Evolutionary conservation across 92 coral and sea anemone species (phyloP).

Genomic region (Epizoanthus fatuus): DNA sequence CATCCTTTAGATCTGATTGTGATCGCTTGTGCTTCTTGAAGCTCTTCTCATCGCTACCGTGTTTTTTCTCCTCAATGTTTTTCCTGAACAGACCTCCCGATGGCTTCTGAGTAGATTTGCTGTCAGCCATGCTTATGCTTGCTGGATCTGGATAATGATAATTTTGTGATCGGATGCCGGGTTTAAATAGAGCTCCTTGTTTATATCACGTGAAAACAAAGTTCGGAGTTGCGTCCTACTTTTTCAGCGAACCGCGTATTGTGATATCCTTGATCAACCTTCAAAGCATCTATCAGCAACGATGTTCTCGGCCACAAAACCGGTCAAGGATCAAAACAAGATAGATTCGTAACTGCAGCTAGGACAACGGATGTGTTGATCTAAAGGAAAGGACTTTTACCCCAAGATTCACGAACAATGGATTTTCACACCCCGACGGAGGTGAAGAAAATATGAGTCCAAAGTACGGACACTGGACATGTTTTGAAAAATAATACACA

Average conservation of each 20-base stretch:
- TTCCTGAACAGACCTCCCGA: neutral
- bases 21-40: constrained; percentile 29
- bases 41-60: constrained; percentile 14
- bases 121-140: constrained; percentile 40
- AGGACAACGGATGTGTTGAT: neutral
- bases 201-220: constrained; percentile 33
- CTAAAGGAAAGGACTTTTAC: neutral
- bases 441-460: neutral
- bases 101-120: neutral
- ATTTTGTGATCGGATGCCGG: neutral
- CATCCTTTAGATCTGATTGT: neutral
- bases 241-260: neutral
- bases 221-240: constrained; percentile 12
- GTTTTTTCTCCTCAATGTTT: neutral
- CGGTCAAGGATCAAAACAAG: neutral
- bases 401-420: neutral
- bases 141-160: neutral
- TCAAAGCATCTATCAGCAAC: neutral
- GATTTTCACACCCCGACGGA: constrained; percentile 10
- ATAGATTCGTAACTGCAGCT: neutral
- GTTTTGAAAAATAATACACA: too few relatives aligned
- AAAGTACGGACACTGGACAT: constrained; percentile 2
- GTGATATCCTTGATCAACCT: neutral
- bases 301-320: neutral
- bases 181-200: neutral